phyloP scores from a whole-genome alignment of 2,797 vertebrate genomes.

The Carcharodon carcharias region DNA sequence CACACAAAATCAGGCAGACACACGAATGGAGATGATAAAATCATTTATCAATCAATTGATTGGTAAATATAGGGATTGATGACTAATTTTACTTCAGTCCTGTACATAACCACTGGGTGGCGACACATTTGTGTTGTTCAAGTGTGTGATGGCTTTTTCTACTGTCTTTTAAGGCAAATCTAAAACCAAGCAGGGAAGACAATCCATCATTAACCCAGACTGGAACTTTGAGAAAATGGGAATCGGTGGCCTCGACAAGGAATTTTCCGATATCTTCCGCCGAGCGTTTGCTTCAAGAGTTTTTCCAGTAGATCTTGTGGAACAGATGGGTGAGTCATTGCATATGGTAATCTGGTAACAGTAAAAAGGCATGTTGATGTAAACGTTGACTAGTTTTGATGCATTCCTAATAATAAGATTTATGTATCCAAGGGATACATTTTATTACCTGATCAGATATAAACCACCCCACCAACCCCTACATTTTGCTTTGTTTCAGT shows the following conservation, averaged over 20 bases:
- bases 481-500: not conserved
- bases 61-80: not conserved
- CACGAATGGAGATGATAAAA: not conserved
- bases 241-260: conserved; percentile 88
- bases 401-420: not conserved
- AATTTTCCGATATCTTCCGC: conserved; percentile 92
- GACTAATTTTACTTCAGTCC: too few relatives aligned
- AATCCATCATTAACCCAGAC: conserved; percentile 96
- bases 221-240: conserved; percentile 99
- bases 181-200: conserved; percentile 80
- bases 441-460: not conserved
- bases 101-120: not conserved
- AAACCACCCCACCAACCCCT: too few relatives aligned
- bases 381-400: conserved; percentile 16
- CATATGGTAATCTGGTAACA: not conserved
- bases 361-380: conserved; percentile 38
- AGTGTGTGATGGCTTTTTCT: not conserved
- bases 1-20: not conserved
- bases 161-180: conserved; percentile 67
- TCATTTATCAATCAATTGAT: not conserved
- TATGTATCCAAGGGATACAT: not conserved
- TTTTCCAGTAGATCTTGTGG: conserved; percentile 93
- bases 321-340: conserved; percentile 87
- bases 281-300: conserved; percentile 90
- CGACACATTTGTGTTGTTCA: not conserved